Base-by-base conservation (phyloP, 2,797 vertebrate genomes). In the Chloroceryle inda region DNA sequence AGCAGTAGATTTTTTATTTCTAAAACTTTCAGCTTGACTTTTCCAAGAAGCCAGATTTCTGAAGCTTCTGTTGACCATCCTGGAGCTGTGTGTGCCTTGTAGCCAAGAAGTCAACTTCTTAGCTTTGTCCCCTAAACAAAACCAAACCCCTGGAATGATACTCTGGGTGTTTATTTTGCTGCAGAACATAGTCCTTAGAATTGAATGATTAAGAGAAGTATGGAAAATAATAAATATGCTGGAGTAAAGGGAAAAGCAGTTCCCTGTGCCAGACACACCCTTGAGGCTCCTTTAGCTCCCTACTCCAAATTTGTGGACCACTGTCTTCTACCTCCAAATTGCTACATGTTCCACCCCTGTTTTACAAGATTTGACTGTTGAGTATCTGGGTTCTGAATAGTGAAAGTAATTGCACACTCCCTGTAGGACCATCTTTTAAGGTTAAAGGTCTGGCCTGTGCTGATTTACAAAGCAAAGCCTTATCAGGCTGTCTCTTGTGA, bases 81-180 rank as follows among this genome's bases (percentile, higher is more conserved):
- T 73, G 69, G 66, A 89, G 82, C 56, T 91, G 24, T 47, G 38
- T 5, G 7, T 58, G 42, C n/a, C 69, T 66, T 42, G 35, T 40
- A 50, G 59, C 78, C 83, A 89, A 78, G 89, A 92, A 93, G 82
- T 63, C 80, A 86, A 2, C 33, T 86, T 94, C 85, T 88, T 94
- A 94, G 31, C 33, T 82, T 92, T 95, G 85, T 89, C 85, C 59
- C 81, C 85, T 74, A 37, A 83, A 69, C 22, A 13, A 78, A 89
- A 82, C 9, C 50, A 91, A 85, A 61, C 5, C 15, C 20, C 20
- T 88, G 27, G 53, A 76, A 63, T 52, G 11, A 52, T 66, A 76
- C 23, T 59, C n/a, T 44, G 40, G 78, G 38, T 59, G 44, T 68
- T 88, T 12, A 6, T 78, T 80, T 72, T 88, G 37, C 35, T 92